A percentile compares a stretch with the other conserved stretches of the same genome.
phyloP scores from a whole-genome alignment of 2,888 invertebrate genomes.

The Mesoligia furuncula region DNA sequence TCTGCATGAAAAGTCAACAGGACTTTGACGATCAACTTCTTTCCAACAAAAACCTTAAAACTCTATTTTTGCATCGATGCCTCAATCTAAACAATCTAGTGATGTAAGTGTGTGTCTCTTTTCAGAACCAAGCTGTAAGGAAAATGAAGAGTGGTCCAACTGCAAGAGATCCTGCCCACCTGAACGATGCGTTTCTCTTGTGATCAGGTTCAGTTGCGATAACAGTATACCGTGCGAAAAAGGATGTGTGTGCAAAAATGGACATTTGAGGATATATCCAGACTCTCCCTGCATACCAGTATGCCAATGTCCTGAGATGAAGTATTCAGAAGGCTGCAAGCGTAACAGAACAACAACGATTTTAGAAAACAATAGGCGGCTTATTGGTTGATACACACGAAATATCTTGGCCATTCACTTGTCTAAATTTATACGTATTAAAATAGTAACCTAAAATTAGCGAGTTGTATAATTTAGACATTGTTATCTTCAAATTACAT shows the following conservation, averaged over 20 bases:
- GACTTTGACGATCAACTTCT: background rate
- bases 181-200: background rate
- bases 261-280: background rate
- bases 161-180: conserved; percentile 7
- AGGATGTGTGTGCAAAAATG: background rate
- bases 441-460: background rate
- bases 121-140: background rate
- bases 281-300: background rate
- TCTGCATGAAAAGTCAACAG: background rate
- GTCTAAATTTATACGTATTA: background rate
- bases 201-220: background rate
- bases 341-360: background rate
- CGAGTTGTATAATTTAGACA: background rate
- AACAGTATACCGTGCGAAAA: background rate
- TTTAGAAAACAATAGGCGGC: background rate
- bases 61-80: background rate
- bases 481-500: background rate
- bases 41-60: background rate
- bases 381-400: background rate
- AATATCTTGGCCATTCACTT: background rate
- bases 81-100: no score
- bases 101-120: background rate
- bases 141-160: conserved; percentile 12
- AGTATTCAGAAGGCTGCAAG: background rate
- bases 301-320: background rate